A percentile compares a stretch with the other conserved stretches of the same genome.
Evolutionary conservation across 2,113 vertebrate species (phyloP).

Genomic region (Alosa alosa): DNA sequence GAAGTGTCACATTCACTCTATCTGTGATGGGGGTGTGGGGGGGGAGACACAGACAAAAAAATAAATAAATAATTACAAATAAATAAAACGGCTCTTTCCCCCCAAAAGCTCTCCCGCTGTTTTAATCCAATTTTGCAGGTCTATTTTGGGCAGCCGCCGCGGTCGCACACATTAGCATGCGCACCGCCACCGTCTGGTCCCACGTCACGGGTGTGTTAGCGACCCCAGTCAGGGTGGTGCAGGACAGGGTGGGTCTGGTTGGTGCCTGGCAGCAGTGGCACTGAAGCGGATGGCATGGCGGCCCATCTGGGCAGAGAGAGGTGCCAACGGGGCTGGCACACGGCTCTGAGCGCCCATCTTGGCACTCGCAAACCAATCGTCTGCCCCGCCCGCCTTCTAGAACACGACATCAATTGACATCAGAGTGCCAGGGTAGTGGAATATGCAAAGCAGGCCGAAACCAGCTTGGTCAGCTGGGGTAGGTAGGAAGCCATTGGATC

Average conservation of each 20-base stretch:
- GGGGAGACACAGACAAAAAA: background rate
- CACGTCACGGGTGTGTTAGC: background rate
- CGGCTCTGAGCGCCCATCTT: constrained; percentile 26
- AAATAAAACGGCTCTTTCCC: background rate
- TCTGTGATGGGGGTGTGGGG: too few relatives aligned
- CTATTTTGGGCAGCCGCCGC: constrained; percentile 23
- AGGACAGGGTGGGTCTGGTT: constrained; percentile 18
- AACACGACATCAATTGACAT: background rate
- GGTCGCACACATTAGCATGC: constrained; percentile 28
- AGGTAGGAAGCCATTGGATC: background rate
- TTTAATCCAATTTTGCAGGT: constrained; percentile 29
- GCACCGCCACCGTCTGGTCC: background rate
- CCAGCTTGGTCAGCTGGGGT: background rate
- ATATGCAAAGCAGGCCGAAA: background rate
- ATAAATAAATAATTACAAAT: constrained; percentile 13
- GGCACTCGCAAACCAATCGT: background rate
- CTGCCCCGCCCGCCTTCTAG: background rate
- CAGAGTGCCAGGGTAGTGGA: background rate
- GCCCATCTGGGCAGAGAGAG: constrained; percentile 38
- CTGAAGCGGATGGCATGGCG: constrained; percentile 25
- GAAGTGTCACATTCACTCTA: too few relatives aligned
- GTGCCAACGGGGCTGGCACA: constrained; percentile 36
- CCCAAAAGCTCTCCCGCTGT: constrained; percentile 1
- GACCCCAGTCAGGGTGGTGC: background rate
- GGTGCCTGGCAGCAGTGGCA: constrained; percentile 18